A percentile compares a stretch with the other conserved stretches of the same genome.
phyloP scores from a whole-genome alignment of 2,797 vertebrate species.

The Darevskia mixta region DNA sequence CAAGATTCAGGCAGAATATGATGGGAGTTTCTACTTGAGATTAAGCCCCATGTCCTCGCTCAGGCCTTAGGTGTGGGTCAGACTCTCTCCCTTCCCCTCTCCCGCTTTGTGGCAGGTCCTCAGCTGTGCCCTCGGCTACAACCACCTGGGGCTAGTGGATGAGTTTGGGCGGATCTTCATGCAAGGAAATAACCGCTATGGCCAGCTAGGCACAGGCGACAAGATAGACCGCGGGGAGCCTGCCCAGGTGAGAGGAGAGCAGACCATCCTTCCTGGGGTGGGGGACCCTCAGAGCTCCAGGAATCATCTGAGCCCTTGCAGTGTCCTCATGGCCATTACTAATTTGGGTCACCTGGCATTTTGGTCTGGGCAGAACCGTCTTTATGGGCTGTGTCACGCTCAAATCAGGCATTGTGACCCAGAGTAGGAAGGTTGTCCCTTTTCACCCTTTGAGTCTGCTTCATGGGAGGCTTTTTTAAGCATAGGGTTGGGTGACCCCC shows the following conservation, averaged over 20 bases:
- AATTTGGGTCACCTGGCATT: not conserved
- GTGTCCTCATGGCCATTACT: not conserved
- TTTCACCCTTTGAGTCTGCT: no score
- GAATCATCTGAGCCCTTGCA: not conserved
- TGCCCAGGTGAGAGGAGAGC: constrained; percentile 67
- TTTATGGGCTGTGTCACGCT: no score
- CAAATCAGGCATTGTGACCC: no score
- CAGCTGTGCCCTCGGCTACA: constrained; percentile 77
- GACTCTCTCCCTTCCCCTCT: not conserved
- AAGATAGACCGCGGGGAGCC: constrained; percentile 80
- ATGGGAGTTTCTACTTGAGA: no score
- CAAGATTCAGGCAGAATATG: not conserved
- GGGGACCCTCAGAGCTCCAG: not conserved
- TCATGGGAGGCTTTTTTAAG: no score
- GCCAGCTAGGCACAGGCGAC: constrained; percentile 81
- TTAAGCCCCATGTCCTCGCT: no score
- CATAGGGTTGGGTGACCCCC: no score
- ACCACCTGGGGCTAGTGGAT: constrained; percentile 78
- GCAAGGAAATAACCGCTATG: constrained; percentile 80
- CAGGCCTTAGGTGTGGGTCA: not conserved
- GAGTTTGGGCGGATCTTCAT: constrained; percentile 79
- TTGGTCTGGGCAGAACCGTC: not conserved
- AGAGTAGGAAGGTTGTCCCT: rapidly evolving
- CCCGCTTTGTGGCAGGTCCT: constrained; percentile 63
- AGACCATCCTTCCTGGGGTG: not conserved